phyloP scores from a whole-genome alignment of 2,888 invertebrate genomes.

The Conistra vaccinii region DNA sequence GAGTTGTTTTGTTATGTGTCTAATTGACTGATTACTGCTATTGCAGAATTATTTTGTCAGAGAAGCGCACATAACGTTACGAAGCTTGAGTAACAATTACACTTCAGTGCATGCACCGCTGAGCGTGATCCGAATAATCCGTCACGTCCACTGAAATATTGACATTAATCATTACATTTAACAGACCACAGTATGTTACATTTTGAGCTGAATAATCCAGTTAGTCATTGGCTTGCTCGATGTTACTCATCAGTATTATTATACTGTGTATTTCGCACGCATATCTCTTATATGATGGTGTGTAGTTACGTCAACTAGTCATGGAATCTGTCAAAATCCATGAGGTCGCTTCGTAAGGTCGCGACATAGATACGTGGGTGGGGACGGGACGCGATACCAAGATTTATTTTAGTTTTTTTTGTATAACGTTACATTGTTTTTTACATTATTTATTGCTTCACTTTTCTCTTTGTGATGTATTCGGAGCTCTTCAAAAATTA shows the following conservation, averaged over 20 bases:
- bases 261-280: conserved; percentile 21
- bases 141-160: conserved; percentile 27
- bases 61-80: conserved; percentile 30
- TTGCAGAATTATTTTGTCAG: conserved; percentile 34
- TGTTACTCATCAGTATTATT: conserved; percentile 67
- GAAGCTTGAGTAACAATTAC: conserved; percentile 51
- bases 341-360: conserved; percentile 51
- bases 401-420: conserved; percentile 54
- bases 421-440: conserved; percentile 44
- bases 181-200: conserved; percentile 68
- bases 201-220: conserved; percentile 73
- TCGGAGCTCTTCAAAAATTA: conserved; percentile 10
- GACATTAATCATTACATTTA: conserved; percentile 46
- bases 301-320: conserved; percentile 24
- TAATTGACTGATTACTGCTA: conserved; percentile 20
- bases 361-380: conserved; percentile 50
- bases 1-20: conserved; percentile 54
- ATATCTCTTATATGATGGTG: conserved; percentile 21
- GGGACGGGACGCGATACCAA: conserved; percentile 44
- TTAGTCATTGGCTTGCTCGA: conserved; percentile 72
- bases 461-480: conserved; percentile 29
- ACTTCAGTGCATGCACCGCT: conserved; percentile 53
- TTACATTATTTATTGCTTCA: conserved; percentile 34
- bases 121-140: conserved; percentile 34
- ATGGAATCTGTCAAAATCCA: conserved; percentile 54